phyloP scores from a whole-genome alignment of 2,888 invertebrate genomes.

The Meteorus cinctellus region DNA sequence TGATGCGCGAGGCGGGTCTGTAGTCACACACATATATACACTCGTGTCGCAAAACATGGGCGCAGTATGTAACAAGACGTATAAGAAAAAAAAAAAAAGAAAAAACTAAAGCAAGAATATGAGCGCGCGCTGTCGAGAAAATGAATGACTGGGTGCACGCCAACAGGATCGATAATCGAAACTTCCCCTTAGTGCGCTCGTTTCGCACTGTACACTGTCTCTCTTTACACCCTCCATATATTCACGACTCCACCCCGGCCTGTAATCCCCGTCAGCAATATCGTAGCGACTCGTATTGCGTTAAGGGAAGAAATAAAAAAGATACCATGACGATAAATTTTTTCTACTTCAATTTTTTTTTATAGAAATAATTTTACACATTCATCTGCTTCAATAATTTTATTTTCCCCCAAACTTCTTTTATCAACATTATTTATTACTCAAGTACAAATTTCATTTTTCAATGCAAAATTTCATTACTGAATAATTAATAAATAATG shows the following conservation, averaged over 20 bases:
- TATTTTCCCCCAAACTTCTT: too few relatives aligned
- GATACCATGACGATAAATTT: neutral
- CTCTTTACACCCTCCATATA: conserved; percentile 24
- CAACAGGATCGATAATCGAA: conserved; percentile 70
- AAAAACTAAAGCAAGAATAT: conserved; percentile 21
- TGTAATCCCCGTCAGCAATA: conserved; percentile 18
- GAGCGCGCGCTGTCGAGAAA: conserved; percentile 46
- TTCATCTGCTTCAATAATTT: too few relatives aligned
- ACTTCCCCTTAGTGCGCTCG: conserved; percentile 58
- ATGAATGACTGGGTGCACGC: conserved; percentile 53
- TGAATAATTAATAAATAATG: neutral
- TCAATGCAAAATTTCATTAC: neutral
- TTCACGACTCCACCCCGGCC: conserved; percentile 12
- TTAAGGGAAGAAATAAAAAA: neutral
- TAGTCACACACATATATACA: neutral
- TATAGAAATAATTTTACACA: too few relatives aligned
- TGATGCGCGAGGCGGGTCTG: neutral
- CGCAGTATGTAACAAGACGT: neutral
- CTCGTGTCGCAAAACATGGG: conserved; percentile 6
- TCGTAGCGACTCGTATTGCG: conserved; percentile 12
- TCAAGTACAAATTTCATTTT: neutral
- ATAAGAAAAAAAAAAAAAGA: conserved; percentile 9
- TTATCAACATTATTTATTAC: neutral
- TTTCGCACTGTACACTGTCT: conserved; percentile 40
- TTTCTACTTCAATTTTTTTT: neutral